Conservation (phyloP, 2,888 invertebrate genomes). For the Drosophila yooni region DNA sequence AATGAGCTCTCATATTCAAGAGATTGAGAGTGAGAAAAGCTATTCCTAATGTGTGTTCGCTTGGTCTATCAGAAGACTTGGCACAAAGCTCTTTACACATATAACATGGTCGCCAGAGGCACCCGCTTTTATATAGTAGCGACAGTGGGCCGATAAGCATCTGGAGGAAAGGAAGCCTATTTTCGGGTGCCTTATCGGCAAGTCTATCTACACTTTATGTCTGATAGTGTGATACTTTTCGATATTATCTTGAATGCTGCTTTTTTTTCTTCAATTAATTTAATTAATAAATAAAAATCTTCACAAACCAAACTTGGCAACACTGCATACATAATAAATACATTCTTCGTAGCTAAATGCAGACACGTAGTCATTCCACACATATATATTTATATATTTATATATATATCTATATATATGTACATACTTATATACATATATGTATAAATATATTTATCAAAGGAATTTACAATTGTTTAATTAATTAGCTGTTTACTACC, state of each 20-base stretch:
- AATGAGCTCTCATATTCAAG: conserved; percentile 54
- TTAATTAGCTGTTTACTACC: conserved; percentile 61
- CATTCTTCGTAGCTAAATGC: neutral
- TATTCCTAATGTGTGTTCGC: conserved; percentile 48
- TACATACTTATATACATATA: too few species aligned
- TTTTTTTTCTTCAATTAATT: conserved; percentile 49
- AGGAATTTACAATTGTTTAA: conserved; percentile 76
- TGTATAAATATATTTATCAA: conserved; percentile 60
- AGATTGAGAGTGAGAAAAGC: conserved; percentile 32
- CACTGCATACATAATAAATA: neutral
- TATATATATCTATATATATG: neutral
- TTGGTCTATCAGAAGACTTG: conserved; percentile 33
- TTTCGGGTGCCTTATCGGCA: conserved; percentile 41
- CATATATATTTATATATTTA: too few species aligned
- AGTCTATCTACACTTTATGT: conserved; percentile 22
- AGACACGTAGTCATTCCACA: neutral
- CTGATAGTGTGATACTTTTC: conserved; percentile 2
- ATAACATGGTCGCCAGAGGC: conserved; percentile 47
- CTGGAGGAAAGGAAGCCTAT: conserved; percentile 3
- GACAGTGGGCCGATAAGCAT: conserved; percentile 13
- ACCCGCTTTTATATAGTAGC: conserved; percentile 59
- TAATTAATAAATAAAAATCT: conserved; percentile 42
- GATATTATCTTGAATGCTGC: conserved; percentile 34
- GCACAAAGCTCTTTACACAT: conserved; percentile 42
- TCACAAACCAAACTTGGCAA: conserved; percentile 20